Evolutionary conservation across 2,797 vertebrate species (phyloP).

Genomic region (Yasuhikotakia modesta): DNA sequence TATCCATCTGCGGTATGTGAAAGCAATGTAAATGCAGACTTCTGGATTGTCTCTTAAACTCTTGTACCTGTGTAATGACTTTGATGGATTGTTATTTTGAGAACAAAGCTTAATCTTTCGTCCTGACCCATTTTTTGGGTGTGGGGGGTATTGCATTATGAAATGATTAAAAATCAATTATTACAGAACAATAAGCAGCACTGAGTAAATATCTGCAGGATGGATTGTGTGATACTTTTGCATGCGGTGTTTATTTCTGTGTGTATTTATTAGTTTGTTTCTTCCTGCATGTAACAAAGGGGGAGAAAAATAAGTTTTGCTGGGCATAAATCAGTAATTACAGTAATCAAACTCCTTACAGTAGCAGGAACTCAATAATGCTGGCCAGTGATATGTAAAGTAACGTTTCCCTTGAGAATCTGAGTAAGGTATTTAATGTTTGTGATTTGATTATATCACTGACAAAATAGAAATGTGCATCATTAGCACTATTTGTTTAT

Average conservation of each 20-base stretch:
- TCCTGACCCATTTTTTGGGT: constrained; percentile 64
- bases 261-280: neutral
- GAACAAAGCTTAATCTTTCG: constrained; percentile 60
- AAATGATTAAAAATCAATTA: constrained; percentile 64
- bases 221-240: neutral
- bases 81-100: constrained; percentile 49
- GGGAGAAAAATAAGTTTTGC: neutral
- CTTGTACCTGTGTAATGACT: constrained; percentile 52
- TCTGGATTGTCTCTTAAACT: constrained; percentile 15
- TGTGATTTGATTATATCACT: constrained; percentile 11
- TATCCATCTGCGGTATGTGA: neutral
- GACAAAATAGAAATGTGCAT: neutral
- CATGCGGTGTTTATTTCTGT: too few species aligned
- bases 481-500: constrained; percentile 1
- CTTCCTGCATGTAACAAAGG: neutral
- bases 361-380: constrained; percentile 38
- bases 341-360: constrained; percentile 34
- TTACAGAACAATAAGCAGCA: constrained; percentile 43
- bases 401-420: neutral
- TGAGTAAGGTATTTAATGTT: constrained; percentile 19
- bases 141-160: constrained; percentile 66
- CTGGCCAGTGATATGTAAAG: neutral
- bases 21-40: neutral
- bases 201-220: neutral
- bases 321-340: constrained; percentile 35